Percentiles rank a stretch among this genome's conserved stretches.
Evolutionary conservation across 2,113 vertebrate genomes (phyloP).

Genomic region (Gymnarchus niloticus): DNA sequence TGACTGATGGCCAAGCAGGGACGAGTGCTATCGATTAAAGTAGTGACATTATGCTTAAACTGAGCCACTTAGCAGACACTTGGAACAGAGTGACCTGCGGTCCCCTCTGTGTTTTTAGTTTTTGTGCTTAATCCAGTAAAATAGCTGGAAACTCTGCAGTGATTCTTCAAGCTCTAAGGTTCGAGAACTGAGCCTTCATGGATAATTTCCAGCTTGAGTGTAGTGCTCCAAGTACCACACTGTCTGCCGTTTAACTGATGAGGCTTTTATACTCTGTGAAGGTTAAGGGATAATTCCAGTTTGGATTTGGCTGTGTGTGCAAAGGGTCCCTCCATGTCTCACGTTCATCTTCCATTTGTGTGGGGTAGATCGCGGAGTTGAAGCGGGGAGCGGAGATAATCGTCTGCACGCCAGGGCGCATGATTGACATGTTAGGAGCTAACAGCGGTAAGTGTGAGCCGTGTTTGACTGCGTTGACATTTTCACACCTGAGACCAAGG

Average conservation of each 20-base stretch:
- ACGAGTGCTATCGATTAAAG: neutral
- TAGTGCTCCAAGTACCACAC: neutral
- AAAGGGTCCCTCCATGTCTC: neutral
- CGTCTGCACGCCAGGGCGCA: slow-evolving; percentile 95
- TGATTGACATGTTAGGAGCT: slow-evolving; percentile 99
- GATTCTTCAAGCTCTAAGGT: neutral
- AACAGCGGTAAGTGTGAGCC: slow-evolving; percentile 84
- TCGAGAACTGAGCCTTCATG: neutral
- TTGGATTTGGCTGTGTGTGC: neutral
- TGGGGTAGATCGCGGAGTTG: slow-evolving; percentile 87
- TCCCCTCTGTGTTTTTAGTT: no score
- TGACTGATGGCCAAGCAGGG: neutral
- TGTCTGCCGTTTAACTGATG: neutral
- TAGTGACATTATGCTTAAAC: neutral
- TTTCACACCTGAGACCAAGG: neutral
- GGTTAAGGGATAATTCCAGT: neutral
- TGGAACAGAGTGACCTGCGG: no score
- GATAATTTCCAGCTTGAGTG: neutral
- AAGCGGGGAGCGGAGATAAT: slow-evolving; percentile 99
- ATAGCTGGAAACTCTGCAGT: neutral
- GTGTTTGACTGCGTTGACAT: neutral
- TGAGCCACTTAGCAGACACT: neutral
- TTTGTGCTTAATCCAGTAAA: no score
- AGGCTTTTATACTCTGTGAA: neutral
- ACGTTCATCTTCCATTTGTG: neutral